Percentiles rank a stretch among this genome's conserved stretches.
Evolutionary conservation across 2,113 vertebrate species (phyloP).

Genomic region (Ploceus nigricollis): DNA sequence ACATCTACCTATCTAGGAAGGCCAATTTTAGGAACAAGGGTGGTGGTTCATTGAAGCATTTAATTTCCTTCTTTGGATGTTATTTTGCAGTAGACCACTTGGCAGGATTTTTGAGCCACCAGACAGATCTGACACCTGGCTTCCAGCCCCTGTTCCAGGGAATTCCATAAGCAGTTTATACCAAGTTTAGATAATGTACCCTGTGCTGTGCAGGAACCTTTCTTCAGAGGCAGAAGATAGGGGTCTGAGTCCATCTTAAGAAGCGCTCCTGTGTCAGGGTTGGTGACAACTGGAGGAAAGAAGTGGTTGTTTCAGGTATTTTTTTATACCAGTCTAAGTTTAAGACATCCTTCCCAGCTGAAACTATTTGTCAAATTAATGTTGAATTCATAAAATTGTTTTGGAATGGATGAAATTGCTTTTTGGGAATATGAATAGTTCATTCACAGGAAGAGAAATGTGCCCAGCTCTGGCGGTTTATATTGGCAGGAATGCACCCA

Average conservation of each 20-base stretch:
- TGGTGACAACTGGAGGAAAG: neutral
- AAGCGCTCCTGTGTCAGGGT: neutral
- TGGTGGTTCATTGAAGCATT: slow-evolving; percentile 51
- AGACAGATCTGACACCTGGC: slow-evolving; percentile 43
- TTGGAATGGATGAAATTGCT: slow-evolving; percentile 56
- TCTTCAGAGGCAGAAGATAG: neutral
- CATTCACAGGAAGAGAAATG: slow-evolving; percentile 46
- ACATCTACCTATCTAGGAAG: slow-evolving; percentile 36
- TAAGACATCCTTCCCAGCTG: slow-evolving; percentile 12
- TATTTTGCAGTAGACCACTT: slow-evolving; percentile 44
- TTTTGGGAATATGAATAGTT: slow-evolving; percentile 48
- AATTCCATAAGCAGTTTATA: neutral
- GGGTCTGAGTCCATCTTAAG: neutral
- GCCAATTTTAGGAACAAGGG: neutral
- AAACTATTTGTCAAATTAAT: slow-evolving; percentile 57
- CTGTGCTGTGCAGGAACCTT: neutral
- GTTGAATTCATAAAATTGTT: slow-evolving; percentile 49
- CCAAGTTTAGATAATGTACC: neutral
- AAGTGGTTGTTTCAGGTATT: neutral
- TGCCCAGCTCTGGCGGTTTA: neutral
- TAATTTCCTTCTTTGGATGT: slow-evolving; percentile 60
- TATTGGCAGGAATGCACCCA: neutral
- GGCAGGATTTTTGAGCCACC: slow-evolving; percentile 37
- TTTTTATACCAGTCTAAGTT: neutral
- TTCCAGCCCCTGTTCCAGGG: neutral